phyloP scores from a whole-genome alignment of 2,113 vertebrate species.

The Antigone vipio region DNA sequence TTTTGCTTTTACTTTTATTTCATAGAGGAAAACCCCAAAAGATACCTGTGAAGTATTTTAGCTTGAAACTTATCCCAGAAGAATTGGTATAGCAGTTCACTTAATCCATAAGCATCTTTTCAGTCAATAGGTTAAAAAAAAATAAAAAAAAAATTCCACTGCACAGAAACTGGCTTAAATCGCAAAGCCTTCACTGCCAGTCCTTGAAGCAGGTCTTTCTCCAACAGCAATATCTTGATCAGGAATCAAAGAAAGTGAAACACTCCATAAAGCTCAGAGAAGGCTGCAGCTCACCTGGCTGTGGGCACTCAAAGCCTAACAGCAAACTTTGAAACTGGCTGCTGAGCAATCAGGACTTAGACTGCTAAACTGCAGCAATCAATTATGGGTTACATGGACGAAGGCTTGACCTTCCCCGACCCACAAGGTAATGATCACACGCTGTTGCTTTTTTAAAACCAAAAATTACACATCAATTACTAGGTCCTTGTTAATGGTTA shows the following conservation, averaged over 20 bases:
- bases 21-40: background rate
- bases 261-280: background rate
- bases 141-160: background rate
- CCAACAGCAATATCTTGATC: background rate
- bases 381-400: background rate
- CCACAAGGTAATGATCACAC: constrained; percentile 37
- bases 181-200: background rate
- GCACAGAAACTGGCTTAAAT: background rate
- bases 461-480: constrained; percentile 56
- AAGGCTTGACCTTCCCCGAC: constrained; percentile 32
- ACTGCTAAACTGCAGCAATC: background rate
- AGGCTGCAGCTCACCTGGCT: background rate
- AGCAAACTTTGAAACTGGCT: background rate
- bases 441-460: constrained; percentile 39
- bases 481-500: constrained; percentile 57
- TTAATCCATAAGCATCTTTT: background rate
- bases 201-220: background rate
- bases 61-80: background rate
- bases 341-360: background rate
- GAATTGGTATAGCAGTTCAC: background rate
- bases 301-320: background rate
- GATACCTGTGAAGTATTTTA: background rate
- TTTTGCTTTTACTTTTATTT: background rate
- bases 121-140: background rate
- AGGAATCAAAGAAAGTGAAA: background rate